phyloP scores from a whole-genome alignment of 2,888 invertebrate genomes.

The Pseudococcus longispinus region DNA sequence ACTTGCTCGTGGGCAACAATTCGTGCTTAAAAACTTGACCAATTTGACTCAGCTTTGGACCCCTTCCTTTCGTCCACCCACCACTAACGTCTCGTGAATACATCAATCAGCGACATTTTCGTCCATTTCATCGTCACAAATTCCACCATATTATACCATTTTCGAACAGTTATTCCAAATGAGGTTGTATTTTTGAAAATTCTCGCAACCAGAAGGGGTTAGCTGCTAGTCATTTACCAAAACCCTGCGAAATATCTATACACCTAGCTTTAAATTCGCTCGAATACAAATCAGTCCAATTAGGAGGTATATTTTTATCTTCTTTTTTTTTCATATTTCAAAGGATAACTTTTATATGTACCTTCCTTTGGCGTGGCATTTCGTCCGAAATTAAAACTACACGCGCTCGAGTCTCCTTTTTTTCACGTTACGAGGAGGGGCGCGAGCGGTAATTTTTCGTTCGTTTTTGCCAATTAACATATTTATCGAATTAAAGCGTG shows the following conservation, averaged over 20 bases:
- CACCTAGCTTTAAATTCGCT: neutral
- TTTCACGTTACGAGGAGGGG: neutral
- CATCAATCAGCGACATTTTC: too few relatives aligned
- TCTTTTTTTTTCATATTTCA: neutral
- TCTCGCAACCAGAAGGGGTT: too few relatives aligned
- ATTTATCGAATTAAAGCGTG: conserved; percentile 27
- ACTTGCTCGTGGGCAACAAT: too few relatives aligned
- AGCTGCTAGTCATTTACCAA: neutral
- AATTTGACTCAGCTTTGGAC: too few relatives aligned
- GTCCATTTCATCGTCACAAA: too few relatives aligned
- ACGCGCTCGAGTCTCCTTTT: neutral
- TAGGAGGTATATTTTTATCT: neutral
- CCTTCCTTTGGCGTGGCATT: neutral
- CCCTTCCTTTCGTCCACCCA: too few relatives aligned
- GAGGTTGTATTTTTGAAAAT: too few relatives aligned
- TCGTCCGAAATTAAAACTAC: neutral
- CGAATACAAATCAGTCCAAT: neutral
- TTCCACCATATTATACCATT: too few relatives aligned
- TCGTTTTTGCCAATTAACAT: neutral
- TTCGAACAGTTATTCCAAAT: too few relatives aligned
- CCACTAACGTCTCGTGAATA: too few relatives aligned
- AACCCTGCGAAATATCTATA: neutral
- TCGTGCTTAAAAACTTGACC: too few relatives aligned
- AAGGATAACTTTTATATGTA: neutral
- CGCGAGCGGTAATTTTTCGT: neutral